A percentile compares a stretch with the other conserved stretches of the same genome.
phyloP scores from a whole-genome alignment of 2,797 vertebrate genomes.

The Hoplostethus atlanticus region DNA sequence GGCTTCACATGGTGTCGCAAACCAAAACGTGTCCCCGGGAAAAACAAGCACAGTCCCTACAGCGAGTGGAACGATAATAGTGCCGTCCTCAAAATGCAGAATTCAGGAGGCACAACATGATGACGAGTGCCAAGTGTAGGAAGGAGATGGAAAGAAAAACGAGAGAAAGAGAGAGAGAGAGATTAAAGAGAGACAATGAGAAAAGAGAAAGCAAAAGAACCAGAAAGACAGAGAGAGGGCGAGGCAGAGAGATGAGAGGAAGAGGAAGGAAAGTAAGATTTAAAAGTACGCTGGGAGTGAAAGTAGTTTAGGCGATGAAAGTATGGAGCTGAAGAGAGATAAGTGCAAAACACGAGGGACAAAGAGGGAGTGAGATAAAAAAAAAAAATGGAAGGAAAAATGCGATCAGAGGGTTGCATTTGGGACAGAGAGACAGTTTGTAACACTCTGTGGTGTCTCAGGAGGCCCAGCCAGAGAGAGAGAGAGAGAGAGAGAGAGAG shows the following conservation, averaged over 20 bases:
- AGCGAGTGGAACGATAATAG: slow-evolving; percentile 43
- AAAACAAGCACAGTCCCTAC: slow-evolving; percentile 33
- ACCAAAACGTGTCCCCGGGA: slow-evolving; percentile 57
- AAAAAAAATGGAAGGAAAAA: slow-evolving; percentile 22
- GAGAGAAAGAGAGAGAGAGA: background rate
- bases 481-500: background rate
- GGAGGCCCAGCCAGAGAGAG: slow-evolving; percentile 1
- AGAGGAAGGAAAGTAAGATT: slow-evolving; percentile 2
- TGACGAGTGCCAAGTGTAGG: slow-evolving; percentile 24
- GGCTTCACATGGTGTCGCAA: slow-evolving; percentile 63
- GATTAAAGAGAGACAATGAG: background rate
- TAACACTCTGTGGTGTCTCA: slow-evolving; percentile 46
- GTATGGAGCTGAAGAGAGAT: slow-evolving; percentile 25
- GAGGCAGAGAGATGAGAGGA: background rate
- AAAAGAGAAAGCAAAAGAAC: background rate
- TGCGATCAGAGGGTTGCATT: slow-evolving; percentile 40
- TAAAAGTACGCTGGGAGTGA: slow-evolving; percentile 7
- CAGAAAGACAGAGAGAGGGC: background rate
- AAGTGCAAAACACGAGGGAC: slow-evolving; percentile 43
- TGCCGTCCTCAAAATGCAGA: slow-evolving; percentile 7
- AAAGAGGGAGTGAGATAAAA: slow-evolving; percentile 13
- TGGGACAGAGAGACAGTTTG: slow-evolving; percentile 27
- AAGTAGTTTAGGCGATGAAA: slow-evolving; percentile 51
- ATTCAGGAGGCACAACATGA: slow-evolving; percentile 1
- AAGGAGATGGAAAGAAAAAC: slow-evolving; percentile 13